Evolutionary conservation across 1,140 invertebrate species (phyloP), one percentile per base, ranked within the genome.

Genomic region (Armadillidium nasatum): DNA sequence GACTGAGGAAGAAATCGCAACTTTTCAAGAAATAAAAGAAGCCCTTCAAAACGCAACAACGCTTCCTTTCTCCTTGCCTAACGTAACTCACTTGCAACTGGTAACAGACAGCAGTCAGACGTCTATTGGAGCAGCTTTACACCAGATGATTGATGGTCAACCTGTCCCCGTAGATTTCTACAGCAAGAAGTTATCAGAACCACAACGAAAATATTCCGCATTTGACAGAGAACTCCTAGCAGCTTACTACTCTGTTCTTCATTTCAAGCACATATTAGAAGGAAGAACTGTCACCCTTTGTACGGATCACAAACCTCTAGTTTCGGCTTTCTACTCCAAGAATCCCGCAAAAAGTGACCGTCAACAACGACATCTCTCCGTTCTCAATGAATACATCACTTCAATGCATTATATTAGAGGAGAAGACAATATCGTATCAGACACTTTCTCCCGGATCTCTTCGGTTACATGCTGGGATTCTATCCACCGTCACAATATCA

Each of bases 221-320:
- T 45, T 73, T 23, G 72, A 44, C 72, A 43, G 72, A 43, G 44
- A 73, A 45, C 72, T 73, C 6, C 44, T 73, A n/a, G 72, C 72
- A 6, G 50, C 33, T 15, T 11, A 67, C 46, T 54, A n/a, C 23
- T 19, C 50, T 11, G 60, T 74, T 7, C 45, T 44, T 13, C 72
- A 74, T 74, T 74, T 74, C 44, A 74, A 43, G 21, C 46, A 10
- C 4, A 23, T 66, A 9, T 44, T 66, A 10, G 50, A 74, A 67
- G 73, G 60, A 66, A 43, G 71, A 11, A 2, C n/a, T 0, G 71
- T 72, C 15, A 43, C 4, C 1, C 10, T 72, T 11, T 72, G 44
- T 3, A 72, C 19, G 2, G 33, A 72, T 4, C 71, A 72, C 23
- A 72, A 72, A 21, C 71, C 71, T 0, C 33, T 72, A 23, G n/a